These are phyloP conservation scores for Epinotia nisella DNA, from an alignment of 2,888 invertebrate species.

Conservation along the genomic window DNA sequence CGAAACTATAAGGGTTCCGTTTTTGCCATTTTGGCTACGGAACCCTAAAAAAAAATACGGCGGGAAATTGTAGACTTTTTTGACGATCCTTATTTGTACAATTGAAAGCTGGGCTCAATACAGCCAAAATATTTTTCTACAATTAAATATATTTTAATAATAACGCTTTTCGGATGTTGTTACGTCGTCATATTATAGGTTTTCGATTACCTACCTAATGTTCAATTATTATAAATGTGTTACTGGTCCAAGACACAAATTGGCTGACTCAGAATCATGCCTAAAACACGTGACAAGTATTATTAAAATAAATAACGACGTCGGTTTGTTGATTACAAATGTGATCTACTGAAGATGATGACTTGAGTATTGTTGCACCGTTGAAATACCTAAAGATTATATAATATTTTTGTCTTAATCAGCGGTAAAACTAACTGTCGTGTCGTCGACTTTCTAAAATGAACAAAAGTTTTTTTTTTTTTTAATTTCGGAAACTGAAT, in stretches of 20 bases:
- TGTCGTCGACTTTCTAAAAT: neutral
- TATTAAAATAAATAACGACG: conserved; percentile 23
- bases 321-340: conserved; percentile 11
- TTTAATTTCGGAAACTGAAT: too few species aligned
- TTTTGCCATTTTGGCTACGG: too few species aligned
- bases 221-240: conserved; percentile 22
- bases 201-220: conserved; percentile 7
- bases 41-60: too few species aligned
- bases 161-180: conserved; percentile 2
- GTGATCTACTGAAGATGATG: conserved; percentile 12
- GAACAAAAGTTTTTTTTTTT: too few species aligned
- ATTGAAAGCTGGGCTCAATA: neutral
- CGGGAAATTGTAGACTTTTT: conserved; percentile 16
- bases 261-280: conserved; percentile 32
- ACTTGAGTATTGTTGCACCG: conserved; percentile 8
- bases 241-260: conserved; percentile 11
- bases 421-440: neutral
- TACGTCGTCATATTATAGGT: conserved; percentile 1
- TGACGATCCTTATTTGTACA: neutral
- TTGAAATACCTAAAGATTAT: conserved; percentile 12
- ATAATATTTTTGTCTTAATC: conserved; percentile 1
- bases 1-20: too few species aligned
- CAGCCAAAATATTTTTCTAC: neutral
- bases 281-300: conserved; percentile 26
- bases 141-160: neutral